Base-by-base conservation (phyloP, 30 jellyfish, hydroid and myxozoan species). In the Aurelia coerulea region DNA sequence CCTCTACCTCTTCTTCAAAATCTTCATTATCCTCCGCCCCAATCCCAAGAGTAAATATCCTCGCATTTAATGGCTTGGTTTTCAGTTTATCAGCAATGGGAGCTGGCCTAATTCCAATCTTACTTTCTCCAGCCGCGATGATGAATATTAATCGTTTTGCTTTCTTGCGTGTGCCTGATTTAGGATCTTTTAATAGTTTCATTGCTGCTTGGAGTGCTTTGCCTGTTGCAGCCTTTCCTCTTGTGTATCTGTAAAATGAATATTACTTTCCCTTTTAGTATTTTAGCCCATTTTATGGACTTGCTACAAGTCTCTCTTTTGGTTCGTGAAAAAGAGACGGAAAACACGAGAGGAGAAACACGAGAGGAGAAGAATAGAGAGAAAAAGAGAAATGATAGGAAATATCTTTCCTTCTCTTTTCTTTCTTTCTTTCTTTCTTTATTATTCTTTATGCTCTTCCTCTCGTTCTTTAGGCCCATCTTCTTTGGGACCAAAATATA, bases 71-170 rank as follows among this genome's bases (percentile, higher is more conserved):
- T 4, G 86, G 86, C 37, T 70, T 54, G 17, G 81, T 74, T 76
- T 76, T 68, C 10, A 87, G 62, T 63, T 49, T 56, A 19, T 77
- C 52, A 54, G 86, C 90, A 33, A 85, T 74, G 37, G 14, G 60
- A 14, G 16, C 51, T 60, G 96, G 90, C 13, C 53, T 53, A 41
- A 31, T 64, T n/a, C 96, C 96, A 16, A 62, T 19, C 5, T 49
- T 74, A 46, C 75, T 53, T 2, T 12, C 35, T 15, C 96, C 96
- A 68, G 78, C 96, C 2, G 96, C 60, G 34, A 87, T 42, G 60
- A 87, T 67, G 79, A 87, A 76, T 37, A 87, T 79, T 1, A 76
- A 34, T 2, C 62, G 73, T 68, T 53, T 68, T 10, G 84, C 88
- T 7, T 52, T 65, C 70, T 10, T 34, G 34, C 90, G 37, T 16